Evolutionary conservation across 1,140 invertebrate species (phyloP).

Genomic region (Metopolophium dirhodum): DNA sequence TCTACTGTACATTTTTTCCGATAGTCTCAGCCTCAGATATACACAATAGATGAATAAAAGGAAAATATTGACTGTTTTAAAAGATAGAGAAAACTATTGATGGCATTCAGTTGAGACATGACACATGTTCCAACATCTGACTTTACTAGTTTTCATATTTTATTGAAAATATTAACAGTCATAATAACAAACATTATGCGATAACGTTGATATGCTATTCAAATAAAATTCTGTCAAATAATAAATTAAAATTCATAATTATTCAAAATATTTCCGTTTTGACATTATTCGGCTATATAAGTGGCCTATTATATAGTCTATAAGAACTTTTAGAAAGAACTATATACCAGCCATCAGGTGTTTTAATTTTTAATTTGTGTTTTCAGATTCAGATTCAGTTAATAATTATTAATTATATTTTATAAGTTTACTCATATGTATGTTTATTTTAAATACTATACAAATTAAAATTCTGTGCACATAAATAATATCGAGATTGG

Average conservation of each 20-base stretch:
- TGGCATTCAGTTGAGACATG: background rate
- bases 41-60: background rate
- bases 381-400: background rate
- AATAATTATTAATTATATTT: background rate
- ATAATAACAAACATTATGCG: background rate
- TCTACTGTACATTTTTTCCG: background rate
- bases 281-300: background rate
- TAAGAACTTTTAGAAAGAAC: background rate
- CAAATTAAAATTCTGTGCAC: slow-evolving; percentile 3
- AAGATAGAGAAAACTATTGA: slow-evolving; percentile 36
- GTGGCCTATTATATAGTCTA: background rate
- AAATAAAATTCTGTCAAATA: background rate
- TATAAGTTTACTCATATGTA: background rate
- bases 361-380: slow-evolving; percentile 10
- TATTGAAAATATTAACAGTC: background rate
- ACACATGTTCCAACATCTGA: background rate
- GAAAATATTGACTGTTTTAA: background rate
- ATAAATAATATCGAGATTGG: background rate
- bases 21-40: background rate
- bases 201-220: background rate
- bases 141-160: background rate
- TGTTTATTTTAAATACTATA: background rate
- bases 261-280: background rate
- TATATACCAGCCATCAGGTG: background rate
- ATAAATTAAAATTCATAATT: background rate